Base-by-base conservation (phyloP, 2,113 vertebrate genomes). In the Chaenogobius annularis region DNA sequence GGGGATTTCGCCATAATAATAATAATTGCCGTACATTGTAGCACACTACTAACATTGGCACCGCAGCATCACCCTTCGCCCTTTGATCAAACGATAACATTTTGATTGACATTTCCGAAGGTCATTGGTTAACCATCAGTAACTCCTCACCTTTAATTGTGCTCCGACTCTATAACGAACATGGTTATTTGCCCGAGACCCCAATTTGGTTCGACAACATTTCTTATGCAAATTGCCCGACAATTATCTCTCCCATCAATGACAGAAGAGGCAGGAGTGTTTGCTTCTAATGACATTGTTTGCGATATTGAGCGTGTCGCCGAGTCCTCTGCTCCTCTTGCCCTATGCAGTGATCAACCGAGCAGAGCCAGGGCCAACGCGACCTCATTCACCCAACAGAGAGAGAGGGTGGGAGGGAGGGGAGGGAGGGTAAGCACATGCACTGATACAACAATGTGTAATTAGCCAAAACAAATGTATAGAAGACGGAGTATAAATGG, bases 201-300 rank as follows among this genome's bases (percentile, higher is more conserved):
- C 68, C 83, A 31, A 74, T 78, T 80, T 78, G 74, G 71, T 85
- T 83, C 31, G 14, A 87, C 82, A 83, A 83, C 85, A 80, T 88
- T 90, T 90, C 87, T 85, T 77, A 92, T 92, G 90, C 89, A 90
- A 92, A 92, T 91, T 74, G 69, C 59, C 80, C 69, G 75, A 84
- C 81, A 87, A 86, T 92, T 91, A 92, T 91, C 90, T 90, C 54
- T 46, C 79, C 81, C 84, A 85, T 90, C 87, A 86, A 55, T 85
- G 84, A 85, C 78, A 76, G 76, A 72, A 70, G 81, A 82, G 72
- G 86, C 73, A 79, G 82, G 59, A 69, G 84, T 88, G 88, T 90
- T 90, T 89, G 85, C 87, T 79, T 73, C 80, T 69, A 82, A 84
- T 55, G 72, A 89, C 89, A 88, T 77, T 90, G 89, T 90, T 86